These are phyloP conservation scores for Zaprionus africanus DNA, from an alignment of 1,140 invertebrate genomes.

Conservation along the genomic window DNA sequence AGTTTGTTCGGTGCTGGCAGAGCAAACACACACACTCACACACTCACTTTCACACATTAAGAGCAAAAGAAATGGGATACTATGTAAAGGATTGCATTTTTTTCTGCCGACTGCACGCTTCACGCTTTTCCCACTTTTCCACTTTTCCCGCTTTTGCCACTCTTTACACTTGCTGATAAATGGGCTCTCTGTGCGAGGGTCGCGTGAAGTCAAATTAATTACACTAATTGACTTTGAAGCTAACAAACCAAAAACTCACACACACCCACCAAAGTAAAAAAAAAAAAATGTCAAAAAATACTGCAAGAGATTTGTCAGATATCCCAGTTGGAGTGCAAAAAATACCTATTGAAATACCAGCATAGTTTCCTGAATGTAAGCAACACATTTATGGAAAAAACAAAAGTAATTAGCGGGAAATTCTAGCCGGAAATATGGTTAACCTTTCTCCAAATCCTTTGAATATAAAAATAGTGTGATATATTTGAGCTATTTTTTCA, in stretches of 20 bases:
- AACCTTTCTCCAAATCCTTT: neutral
- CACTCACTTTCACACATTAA: neutral
- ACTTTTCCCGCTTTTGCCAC: neutral
- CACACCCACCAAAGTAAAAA: conserved; percentile 7
- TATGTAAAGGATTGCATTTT: conserved; percentile 42
- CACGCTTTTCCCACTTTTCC: conserved; percentile 9
- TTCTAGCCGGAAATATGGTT: neutral
- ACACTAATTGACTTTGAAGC: conserved; percentile 68
- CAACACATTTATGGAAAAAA: neutral
- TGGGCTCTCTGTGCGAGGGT: conserved; percentile 34
- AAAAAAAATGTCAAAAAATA: conserved; percentile 6
- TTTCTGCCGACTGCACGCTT: neutral
- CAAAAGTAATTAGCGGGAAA: neutral
- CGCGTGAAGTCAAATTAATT: conserved; percentile 63
- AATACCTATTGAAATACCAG: neutral
- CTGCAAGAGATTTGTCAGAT: conserved; percentile 15
- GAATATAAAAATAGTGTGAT: no score
- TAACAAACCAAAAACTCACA: conserved; percentile 52
- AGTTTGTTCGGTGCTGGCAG: conserved; percentile 19
- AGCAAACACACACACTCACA: neutral
- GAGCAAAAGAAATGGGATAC: conserved; percentile 1
- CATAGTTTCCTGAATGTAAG: neutral
- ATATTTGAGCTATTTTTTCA: no score
- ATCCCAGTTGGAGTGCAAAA: neutral
- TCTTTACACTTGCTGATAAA: conserved; percentile 45